Percentiles rank a stretch among this genome's conserved stretches.
These are phyloP conservation scores for Ypsolopha sequella DNA, from an alignment of 2,888 invertebrate species.

Conservation along the genomic window DNA sequence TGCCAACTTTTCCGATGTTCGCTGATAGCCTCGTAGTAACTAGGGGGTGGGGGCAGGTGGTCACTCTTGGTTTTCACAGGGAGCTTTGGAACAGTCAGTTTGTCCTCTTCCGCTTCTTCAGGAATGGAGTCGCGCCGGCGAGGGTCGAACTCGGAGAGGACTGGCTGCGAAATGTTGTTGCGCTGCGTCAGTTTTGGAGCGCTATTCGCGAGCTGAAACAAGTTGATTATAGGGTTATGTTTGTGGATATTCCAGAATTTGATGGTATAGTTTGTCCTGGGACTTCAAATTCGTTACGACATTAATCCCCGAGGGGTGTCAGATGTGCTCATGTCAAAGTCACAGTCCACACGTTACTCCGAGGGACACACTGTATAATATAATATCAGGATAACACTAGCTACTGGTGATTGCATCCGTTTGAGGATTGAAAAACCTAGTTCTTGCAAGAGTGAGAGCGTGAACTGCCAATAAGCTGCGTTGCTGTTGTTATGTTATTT, in stretches of 20 bases:
- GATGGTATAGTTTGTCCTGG: too few species aligned
- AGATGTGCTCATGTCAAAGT: too few species aligned
- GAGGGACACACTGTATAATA: too few species aligned
- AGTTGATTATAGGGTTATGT: neutral
- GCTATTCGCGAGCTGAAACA: constrained; percentile 69
- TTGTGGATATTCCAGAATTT: neutral
- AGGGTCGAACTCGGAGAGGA: constrained; percentile 69
- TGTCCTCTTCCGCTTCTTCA: constrained; percentile 69
- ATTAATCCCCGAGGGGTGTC: too few species aligned
- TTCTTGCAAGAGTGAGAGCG: too few species aligned
- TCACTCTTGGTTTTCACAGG: constrained; percentile 49
- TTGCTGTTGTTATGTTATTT: too few species aligned
- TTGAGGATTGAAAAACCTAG: too few species aligned
- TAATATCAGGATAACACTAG: too few species aligned
- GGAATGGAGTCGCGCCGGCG: constrained; percentile 73
- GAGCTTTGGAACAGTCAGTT: constrained; percentile 33
- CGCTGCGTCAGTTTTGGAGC: constrained; percentile 72
- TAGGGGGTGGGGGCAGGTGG: constrained; percentile 48
- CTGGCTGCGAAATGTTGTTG: constrained; percentile 74
- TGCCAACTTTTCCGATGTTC: constrained; percentile 66
- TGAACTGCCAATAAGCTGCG: too few species aligned
- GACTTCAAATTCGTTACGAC: too few species aligned
- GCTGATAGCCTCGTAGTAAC: constrained; percentile 49
- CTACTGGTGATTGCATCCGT: too few species aligned
- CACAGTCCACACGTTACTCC: too few species aligned